These are phyloP conservation scores for Cardiocondyla obscurior DNA, from an alignment of 1,140 invertebrate genomes.

Conservation along the genomic window DNA sequence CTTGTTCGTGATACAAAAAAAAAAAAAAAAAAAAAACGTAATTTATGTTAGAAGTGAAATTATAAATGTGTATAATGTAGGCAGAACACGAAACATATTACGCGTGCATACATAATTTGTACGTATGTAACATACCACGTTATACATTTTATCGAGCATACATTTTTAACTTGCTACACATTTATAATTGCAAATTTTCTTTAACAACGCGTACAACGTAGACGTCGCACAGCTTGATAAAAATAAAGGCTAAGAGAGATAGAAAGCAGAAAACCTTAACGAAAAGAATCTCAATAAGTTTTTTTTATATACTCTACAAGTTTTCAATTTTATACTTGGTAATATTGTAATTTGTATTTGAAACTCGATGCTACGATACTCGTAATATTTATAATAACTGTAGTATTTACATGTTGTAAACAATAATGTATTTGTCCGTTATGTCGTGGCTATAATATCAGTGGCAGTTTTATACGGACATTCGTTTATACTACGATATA, in stretches of 20 bases:
- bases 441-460: not conserved
- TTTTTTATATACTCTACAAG: slow-evolving; percentile 70
- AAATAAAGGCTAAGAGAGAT: no score
- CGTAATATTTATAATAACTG: slow-evolving; percentile 10
- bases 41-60: slow-evolving; percentile 57
- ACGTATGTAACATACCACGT: slow-evolving; percentile 41
- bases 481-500: not conserved
- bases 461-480: not conserved
- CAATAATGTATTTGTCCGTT: not conserved
- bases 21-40: slow-evolving; percentile 38
- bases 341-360: slow-evolving; percentile 65
- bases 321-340: slow-evolving; percentile 74
- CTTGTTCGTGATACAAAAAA: slow-evolving; percentile 52
- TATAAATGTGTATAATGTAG: slow-evolving; percentile 65
- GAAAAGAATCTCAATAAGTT: slow-evolving; percentile 38
- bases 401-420: slow-evolving; percentile 13
- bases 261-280: slow-evolving; percentile 44
- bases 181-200: slow-evolving; percentile 58
- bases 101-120: slow-evolving; percentile 33
- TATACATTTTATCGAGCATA: slow-evolving; percentile 19
- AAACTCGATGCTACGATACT: slow-evolving; percentile 44
- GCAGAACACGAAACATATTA: not conserved
- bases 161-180: slow-evolving; percentile 58
- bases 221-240: not conserved
- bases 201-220: slow-evolving; percentile 31